phyloP scores from a whole-genome alignment of 2,888 invertebrate genomes.

The Eupeodes latifasciatus region DNA sequence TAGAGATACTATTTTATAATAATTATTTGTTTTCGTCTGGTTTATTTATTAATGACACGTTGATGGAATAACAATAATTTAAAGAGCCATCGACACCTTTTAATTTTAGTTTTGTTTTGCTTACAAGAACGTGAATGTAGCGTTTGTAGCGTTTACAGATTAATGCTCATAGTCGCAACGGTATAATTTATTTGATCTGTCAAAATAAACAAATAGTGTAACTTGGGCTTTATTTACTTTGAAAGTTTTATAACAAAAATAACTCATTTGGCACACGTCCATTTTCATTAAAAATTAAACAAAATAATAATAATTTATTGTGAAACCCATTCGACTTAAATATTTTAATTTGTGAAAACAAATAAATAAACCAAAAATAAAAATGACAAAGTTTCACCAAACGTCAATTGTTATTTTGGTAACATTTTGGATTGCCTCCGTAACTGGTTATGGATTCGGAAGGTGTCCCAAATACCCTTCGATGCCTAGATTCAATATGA shows the following conservation, averaged over 20 bases:
- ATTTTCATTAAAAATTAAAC: neutral
- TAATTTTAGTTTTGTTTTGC: neutral
- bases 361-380: neutral
- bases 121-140: constrained; percentile 17
- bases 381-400: constrained; percentile 70
- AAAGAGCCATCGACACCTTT: constrained; percentile 52
- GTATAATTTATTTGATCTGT: constrained; percentile 42
- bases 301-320: constrained; percentile 33
- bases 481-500: constrained; percentile 88
- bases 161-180: constrained; percentile 16
- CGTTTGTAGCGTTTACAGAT: constrained; percentile 30
- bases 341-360: neutral
- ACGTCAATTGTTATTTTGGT: constrained; percentile 61
- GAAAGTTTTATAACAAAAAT: constrained; percentile 3
- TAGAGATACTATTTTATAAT: constrained; percentile 8
- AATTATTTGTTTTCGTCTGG: constrained; percentile 4
- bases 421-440: constrained; percentile 70
- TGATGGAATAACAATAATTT: constrained; percentile 51
- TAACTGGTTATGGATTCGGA: constrained; percentile 85
- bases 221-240: constrained; percentile 12
- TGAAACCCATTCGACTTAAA: constrained; percentile 62
- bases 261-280: constrained; percentile 58
- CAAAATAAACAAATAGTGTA: neutral
- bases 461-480: constrained; percentile 88
- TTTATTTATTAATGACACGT: constrained; percentile 19